Base-by-base conservation (phyloP, 2,797 vertebrate species). In the Protonibea diacanthus region DNA sequence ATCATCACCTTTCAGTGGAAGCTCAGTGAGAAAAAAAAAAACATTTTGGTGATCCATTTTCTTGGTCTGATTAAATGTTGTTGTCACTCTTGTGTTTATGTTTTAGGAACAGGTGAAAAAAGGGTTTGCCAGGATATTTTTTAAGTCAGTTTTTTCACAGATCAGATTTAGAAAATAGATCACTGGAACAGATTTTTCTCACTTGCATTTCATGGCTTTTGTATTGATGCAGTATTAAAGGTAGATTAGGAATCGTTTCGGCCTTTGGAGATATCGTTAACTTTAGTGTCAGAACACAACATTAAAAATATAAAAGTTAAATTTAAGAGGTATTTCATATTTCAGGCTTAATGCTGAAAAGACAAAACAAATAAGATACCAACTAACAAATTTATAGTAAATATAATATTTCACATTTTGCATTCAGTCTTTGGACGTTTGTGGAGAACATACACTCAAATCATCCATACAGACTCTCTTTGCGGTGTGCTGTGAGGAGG, bases 391-490 rank as follows among this genome's bases (percentile, higher is more conserved):
- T 42, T 10, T 11, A 33, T 33, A 33, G 8, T 33, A 33, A 33
- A 33, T 33, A 33, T 33, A 9, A 38, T 38, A 29, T 61, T 80
- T 58, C 0, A 33, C n/a, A 21, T 21, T 23, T 47, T 63, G 20
- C 9, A 29, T 20, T 74, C 51, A 71, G 23, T 71, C 17, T 45
- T 57, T 18, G 5, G 25, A 55, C 1, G 8, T 33, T 79, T 57
- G 74, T 9, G 81, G 44, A 38, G 78, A 62, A 68, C 67, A 70
- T 40, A 12, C 59, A 53, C 45, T 83, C 56, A 20, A 70, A 42
- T 84, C 80, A 25, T 88, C 79, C 83, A 73, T 66, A 64, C 90
- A 78, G 59, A 84, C 75, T 89, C 86, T 95, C 89, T 97, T 97
- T 60, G 91, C 89, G 6, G 83, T 82, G 0, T 55, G 4, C 17